Evolutionary conservation across 2,797 vertebrate species (phyloP), one percentile per base, ranked within the genome.

Genomic region (Phrynocephalus forsythii): DNA sequence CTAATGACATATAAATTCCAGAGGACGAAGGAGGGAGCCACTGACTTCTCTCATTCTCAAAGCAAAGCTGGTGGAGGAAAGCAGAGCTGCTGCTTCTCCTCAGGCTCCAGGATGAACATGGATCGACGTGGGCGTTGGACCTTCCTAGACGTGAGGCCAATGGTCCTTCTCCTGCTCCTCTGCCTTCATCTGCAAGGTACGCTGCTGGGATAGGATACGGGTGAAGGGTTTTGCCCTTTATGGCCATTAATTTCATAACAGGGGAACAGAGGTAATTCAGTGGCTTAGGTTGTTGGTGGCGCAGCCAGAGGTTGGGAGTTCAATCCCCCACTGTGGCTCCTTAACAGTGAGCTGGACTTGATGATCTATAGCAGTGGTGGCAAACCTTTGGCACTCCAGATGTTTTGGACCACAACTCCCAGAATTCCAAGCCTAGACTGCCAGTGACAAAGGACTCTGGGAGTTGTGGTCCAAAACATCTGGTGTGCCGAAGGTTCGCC

Each of bases 101-200:
- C 48, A 20, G 72, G 72, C 73, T 87, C 66, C 83, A 73, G 66
- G 50, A 85, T 90, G 89, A 85, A 38, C 8, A 3, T 4, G 28
- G 56, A 44, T 4, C 9, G 69, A 69, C n/a, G 11, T 10, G 69
- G 71, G 56, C 71, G 6, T 30, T 38, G 72, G 86, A 24, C n/a
- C 50, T 75, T 80, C 18, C 78, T 50, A 52, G 78, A 66, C 72
- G 2, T 20, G 50, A 38, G 52, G 15, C 24, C 82, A 9, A 16
- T 67, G n/a, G n/a, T 77, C 60, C 20, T 79, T 16, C 68, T 82
- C 22, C 48, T 90, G 67, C 38, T 82, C 16, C 86, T 90, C 28
- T 71, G 78, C 78, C 79, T 90, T 38, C 72, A 87, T n/a, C 26
- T 82, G 71, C 78, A 83, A 90, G 89, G 89, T 90, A 85, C 38